Base-by-base conservation (phyloP, 2,888 invertebrate genomes). In the Papilio gigon region DNA sequence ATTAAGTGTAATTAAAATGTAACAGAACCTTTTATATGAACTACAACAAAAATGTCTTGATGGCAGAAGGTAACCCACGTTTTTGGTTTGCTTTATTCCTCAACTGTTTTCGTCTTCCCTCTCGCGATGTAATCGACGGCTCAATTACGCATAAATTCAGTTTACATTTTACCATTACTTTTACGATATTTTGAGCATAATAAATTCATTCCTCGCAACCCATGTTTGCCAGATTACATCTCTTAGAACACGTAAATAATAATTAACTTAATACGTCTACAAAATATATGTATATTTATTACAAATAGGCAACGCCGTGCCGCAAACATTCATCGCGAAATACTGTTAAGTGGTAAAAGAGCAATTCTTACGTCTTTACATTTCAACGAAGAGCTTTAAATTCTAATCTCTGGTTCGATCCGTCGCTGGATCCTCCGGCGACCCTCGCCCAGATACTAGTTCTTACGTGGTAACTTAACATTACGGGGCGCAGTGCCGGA, bases 381-480 rank as follows among this genome's bases (percentile, higher is more conserved):
- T 87, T 86, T 88, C 87, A 87, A 89, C 85, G 85, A 86, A 88
- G 82, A 84, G 81, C 81, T 82, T 86, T 88, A 87, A 86, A 84
- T 84, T 82, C 88, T 90, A 89, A 88, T 84, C 84, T 88, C 84
- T 85, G 86, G 87, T 83, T 84, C 83, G 82, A 87, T 85, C 83
- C 80, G 81, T 78, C 79, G 78, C 80, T 80, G 80, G 83, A 83
- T 81, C 82, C 81, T 79, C 80, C 82, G 79, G 82, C 73, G 76
- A 80, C 78, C 82, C 83, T 85, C 86, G 82, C 83, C 84, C 85
- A 85, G 84, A 86, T 84, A 87, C 84, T 90, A 90, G 88, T 86
- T 87, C 90, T 90, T 90, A 91, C 82, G 81, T 90, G 91, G 91
- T 92, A 92, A 92, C 91, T 91, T 91, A 90, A 90, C 83, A 90